phyloP scores from a whole-genome alignment of 2,113 vertebrate genomes.

The Chlorodrepanis virens region DNA sequence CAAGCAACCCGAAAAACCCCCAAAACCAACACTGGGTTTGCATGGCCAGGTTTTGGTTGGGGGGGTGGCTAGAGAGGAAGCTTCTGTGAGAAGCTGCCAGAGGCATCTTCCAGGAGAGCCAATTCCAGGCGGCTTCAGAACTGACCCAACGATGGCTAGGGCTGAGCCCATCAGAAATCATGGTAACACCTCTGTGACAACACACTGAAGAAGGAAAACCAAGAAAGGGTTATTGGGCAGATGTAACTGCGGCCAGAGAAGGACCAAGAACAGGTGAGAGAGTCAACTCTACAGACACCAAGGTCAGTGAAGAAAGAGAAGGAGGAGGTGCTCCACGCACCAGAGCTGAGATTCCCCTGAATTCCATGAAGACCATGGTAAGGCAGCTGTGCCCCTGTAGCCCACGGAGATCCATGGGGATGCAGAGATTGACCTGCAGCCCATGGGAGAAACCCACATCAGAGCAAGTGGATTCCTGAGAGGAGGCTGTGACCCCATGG shows the following conservation, averaged over 20 bases:
- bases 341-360: not conserved
- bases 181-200: not conserved
- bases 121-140: not conserved
- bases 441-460: not conserved
- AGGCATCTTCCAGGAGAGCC: not conserved
- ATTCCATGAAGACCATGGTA: not conserved
- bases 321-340: not conserved
- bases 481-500: not conserved
- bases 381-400: not conserved
- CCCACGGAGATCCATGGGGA: not conserved
- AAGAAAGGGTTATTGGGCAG: not conserved
- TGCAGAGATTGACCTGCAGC: not conserved
- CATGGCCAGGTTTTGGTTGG: not conserved
- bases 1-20: not conserved
- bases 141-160: rapidly evolving
- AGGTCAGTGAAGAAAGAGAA: not conserved
- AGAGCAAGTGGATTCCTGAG: not conserved
- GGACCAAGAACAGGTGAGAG: not conserved
- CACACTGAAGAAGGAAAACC: not conserved
- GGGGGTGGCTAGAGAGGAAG: rapidly evolving
- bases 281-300: not conserved
- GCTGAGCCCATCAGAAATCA: not conserved
- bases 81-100: not conserved
- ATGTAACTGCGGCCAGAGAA: not conserved
- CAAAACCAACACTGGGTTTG: not conserved